Conservation (phyloP, 53 echinoderm and acorn worm species). For the Henricia sp. region DNA sequence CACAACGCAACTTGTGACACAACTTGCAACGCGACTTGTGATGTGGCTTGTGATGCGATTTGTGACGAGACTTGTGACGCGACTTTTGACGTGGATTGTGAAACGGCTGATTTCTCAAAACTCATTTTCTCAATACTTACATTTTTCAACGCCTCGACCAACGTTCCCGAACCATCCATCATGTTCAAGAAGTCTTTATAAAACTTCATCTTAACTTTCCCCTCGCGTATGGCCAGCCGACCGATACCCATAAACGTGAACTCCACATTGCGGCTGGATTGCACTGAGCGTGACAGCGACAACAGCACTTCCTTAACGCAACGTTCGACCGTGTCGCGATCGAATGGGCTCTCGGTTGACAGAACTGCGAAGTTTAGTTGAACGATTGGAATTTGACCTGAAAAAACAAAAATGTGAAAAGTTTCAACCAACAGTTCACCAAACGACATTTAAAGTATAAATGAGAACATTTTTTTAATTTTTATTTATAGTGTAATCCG, state of each 20-base stretch:
- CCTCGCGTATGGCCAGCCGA: slow-evolving; percentile 85
- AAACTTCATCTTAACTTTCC: slow-evolving; percentile 99
- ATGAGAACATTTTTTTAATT: no score
- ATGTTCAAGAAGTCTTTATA: slow-evolving; percentile 96
- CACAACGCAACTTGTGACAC: no score
- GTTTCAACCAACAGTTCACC: no score
- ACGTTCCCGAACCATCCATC: slow-evolving; percentile 95
- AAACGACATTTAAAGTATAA: no score
- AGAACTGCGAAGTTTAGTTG: slow-evolving; percentile 98
- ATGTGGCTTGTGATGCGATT: no score
- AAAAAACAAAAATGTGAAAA: no score
- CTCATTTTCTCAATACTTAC: slow-evolving; percentile 59
- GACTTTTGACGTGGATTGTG: no score
- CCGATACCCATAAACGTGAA: slow-evolving; percentile 90
- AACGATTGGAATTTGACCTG: slow-evolving; percentile 97
- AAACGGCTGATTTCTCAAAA: not conserved
- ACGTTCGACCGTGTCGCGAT: slow-evolving; percentile 91
- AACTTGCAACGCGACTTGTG: no score
- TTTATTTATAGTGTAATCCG: no score
- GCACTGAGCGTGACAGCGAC: slow-evolving; percentile 86
- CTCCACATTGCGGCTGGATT: slow-evolving; percentile 87
- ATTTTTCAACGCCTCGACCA: slow-evolving; percentile 91
- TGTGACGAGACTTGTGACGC: no score
- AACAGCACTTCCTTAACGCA: slow-evolving; percentile 93
- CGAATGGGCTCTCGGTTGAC: slow-evolving; percentile 93